Conservation (phyloP, 2,797 vertebrate genomes). For the Mormyrops attenuatus region DNA sequence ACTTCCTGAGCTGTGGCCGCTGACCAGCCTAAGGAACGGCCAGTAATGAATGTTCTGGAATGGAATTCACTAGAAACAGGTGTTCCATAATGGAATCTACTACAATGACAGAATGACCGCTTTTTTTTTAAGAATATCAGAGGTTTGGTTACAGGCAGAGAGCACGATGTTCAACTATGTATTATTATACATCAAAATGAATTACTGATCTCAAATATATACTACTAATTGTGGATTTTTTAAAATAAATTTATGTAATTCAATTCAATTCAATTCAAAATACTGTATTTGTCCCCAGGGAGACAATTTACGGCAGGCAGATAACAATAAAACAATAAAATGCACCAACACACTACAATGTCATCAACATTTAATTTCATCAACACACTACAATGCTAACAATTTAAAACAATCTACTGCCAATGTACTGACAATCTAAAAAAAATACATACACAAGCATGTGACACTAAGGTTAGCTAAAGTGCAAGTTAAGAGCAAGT, state of each 20-base stretch:
- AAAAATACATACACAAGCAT: not conserved
- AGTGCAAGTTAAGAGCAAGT: not conserved
- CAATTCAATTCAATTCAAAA: not conserved
- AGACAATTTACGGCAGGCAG: not conserved
- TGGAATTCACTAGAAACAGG: not conserved
- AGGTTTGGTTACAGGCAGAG: not conserved
- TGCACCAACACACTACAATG: not conserved
- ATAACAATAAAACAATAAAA: not conserved
- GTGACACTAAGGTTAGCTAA: not conserved
- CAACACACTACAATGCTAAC: not conserved
- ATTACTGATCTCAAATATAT: not conserved
- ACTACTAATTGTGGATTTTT: not conserved
- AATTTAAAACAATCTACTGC: not conserved
- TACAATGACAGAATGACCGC: not conserved
- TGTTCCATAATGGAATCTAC: not conserved
- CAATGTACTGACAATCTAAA: not conserved
- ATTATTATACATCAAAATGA: not conserved
- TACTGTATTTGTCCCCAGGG: not conserved
- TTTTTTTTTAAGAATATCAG: not conserved
- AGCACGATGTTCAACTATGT: not conserved
- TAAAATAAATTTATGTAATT: not conserved
- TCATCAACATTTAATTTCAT: too few relatives aligned
- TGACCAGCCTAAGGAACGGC: not conserved
- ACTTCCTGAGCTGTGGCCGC: not conserved
- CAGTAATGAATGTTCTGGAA: not conserved